Evolutionary conservation across 2,888 invertebrate species (phyloP).

Genomic region (Cosmia trapezina): DNA sequence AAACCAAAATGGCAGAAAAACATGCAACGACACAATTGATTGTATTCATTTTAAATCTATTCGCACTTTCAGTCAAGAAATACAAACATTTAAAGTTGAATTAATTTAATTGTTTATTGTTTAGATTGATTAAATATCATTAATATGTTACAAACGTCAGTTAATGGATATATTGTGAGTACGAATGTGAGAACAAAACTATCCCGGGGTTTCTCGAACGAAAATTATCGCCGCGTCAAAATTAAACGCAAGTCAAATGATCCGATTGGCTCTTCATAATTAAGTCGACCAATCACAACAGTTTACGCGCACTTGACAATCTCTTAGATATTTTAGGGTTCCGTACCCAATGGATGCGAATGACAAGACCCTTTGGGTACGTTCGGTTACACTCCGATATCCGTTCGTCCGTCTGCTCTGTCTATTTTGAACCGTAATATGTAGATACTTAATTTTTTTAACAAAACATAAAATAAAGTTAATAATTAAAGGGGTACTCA

Average conservation of each 20-base stretch:
- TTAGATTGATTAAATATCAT: too few species aligned
- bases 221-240: background rate
- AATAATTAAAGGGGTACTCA: too few species aligned
- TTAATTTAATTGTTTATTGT: background rate
- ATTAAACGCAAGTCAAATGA: background rate
- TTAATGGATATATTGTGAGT: background rate
- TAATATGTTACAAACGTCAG: background rate
- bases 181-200: background rate
- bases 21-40: conserved; percentile 9
- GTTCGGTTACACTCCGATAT: background rate
- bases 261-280: background rate
- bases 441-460: background rate
- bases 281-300: background rate
- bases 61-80: background rate
- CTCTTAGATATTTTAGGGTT: background rate
- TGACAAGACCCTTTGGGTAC: background rate
- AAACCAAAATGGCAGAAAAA: conserved; percentile 36
- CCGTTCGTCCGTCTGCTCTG: background rate
- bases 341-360: background rate
- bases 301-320: background rate
- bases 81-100: too few species aligned
- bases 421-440: background rate
- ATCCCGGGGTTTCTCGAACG: background rate
- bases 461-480: too few species aligned
- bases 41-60: background rate